Conservation (phyloP, 2,797 vertebrate genomes). For the Mionectes olivaceus region DNA sequence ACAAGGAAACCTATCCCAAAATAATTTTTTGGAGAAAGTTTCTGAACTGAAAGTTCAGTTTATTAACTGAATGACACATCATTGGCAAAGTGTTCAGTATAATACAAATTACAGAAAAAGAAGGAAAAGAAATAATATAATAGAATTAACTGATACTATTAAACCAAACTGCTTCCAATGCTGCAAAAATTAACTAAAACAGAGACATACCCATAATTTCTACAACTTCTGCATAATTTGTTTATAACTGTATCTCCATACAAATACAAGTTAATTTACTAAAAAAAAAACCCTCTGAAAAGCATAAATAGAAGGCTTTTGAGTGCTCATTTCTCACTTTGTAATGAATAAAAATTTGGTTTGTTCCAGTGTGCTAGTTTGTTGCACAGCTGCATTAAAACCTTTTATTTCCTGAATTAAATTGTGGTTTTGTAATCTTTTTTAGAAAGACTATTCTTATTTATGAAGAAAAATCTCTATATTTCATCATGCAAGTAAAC, state of each 20-base stretch:
- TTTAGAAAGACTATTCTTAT: neutral
- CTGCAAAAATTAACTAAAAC: neutral
- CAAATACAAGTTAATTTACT: neutral
- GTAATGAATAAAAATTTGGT: neutral
- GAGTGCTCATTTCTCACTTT: neutral
- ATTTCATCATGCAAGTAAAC: neutral
- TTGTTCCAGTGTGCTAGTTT: neutral
- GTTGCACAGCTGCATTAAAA: neutral
- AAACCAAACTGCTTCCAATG: neutral
- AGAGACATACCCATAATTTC: neutral
- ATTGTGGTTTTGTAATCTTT: neutral
- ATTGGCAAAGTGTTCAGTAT: neutral
- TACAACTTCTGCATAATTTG: neutral
- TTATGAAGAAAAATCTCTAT: neutral
- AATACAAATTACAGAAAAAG: neutral
- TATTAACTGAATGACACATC: neutral
- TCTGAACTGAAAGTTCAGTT: neutral
- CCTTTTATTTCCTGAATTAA: neutral
- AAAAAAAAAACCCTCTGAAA: neutral
- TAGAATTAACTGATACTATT: neutral
- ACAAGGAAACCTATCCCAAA: neutral
- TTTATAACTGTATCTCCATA: neutral
- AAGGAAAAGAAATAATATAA: neutral
- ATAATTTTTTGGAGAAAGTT: neutral
- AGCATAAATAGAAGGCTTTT: neutral